Evolutionary conservation across 2,113 vertebrate species (phyloP).

Genomic region (Salvelinus alpinus): DNA sequence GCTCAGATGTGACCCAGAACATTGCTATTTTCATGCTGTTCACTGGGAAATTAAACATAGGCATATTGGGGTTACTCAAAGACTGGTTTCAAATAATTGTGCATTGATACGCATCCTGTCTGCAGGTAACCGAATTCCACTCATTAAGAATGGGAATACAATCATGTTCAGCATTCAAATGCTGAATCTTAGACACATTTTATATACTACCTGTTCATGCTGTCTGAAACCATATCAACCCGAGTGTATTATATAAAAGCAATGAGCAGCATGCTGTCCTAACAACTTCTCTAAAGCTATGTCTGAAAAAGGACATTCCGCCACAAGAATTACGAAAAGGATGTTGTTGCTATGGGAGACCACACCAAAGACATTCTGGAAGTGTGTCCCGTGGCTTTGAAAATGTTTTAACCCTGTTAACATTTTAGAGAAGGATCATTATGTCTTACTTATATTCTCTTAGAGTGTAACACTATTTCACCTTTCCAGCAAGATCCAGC

Average conservation of each 20-base stretch:
- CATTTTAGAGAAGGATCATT: constrained; percentile 2
- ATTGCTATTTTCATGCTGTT: constrained; percentile 53
- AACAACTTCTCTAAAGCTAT: background rate
- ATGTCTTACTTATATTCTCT: background rate
- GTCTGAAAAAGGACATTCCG: constrained; percentile 1
- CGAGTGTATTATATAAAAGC: background rate
- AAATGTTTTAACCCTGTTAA: background rate
- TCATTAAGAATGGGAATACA: background rate
- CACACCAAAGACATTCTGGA: background rate
- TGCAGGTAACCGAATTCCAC: background rate
- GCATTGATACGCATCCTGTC: background rate
- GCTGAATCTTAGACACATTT: background rate
- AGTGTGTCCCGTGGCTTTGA: background rate
- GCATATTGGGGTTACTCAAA: constrained; percentile 56
- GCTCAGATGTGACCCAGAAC: constrained; percentile 56
- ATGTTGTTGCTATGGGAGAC: constrained; percentile 6
- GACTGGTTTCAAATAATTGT: background rate
- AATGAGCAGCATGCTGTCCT: background rate
- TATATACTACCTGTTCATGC: background rate
- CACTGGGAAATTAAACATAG: constrained; percentile 39
- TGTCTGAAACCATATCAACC: background rate
- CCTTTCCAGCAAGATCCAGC: background rate
- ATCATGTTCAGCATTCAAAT: background rate
- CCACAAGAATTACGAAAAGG: background rate
- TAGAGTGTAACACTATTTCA: background rate